Base-by-base conservation (phyloP, 2,113 vertebrate species). In the Salvelinus alpinus region DNA sequence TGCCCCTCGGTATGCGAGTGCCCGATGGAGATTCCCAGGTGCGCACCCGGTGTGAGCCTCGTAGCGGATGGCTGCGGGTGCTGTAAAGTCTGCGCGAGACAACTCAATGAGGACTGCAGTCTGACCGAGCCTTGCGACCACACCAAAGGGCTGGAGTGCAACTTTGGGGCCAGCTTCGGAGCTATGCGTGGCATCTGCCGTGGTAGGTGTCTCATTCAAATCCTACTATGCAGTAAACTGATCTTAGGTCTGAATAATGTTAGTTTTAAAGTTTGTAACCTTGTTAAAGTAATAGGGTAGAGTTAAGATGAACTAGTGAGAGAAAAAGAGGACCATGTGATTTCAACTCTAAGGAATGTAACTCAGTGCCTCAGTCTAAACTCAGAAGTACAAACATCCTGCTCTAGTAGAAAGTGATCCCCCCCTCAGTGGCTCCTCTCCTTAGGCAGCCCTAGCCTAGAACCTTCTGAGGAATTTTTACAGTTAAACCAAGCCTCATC, bases 21-120 rank as follows among this genome's bases (percentile, higher is more conserved):
- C 83, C 94, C 95, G 18, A 75, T 83, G 82, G 94, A 95, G 91
- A 85, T 91, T 71, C 95, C 96, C 86, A 94, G 92, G 86, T 99
- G 97, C 87, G 91, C 96, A 51, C 96, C 97, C 0, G 97, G 97
- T 62, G 97, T 98, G 64, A 96, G 96, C 78, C 92, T 98, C 79
- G 95, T 96, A 29, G 90, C 92, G 75, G 97, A 97, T 78, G 95
- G 94, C 88, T 99, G 97, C 69, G 94, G 95, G 83, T 98, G 95
- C 91, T 99, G 96, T 86, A 96, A 96, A 82, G 96, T 99, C 68
- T 99, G 98, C 86, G 96, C 98, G 76, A 93, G 95, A 81, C 98
- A 99, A 87, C 96, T 99, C 86, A 99, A 99, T 86, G 97, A 99
- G 81, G 98, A 99, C 92, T 99, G 98, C 90, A 96, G 96, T 91